Percentiles rank a stretch among this genome's conserved stretches.
Conservation (phyloP, 2,113 vertebrate genomes). For the Ictalurus punctatus region DNA sequence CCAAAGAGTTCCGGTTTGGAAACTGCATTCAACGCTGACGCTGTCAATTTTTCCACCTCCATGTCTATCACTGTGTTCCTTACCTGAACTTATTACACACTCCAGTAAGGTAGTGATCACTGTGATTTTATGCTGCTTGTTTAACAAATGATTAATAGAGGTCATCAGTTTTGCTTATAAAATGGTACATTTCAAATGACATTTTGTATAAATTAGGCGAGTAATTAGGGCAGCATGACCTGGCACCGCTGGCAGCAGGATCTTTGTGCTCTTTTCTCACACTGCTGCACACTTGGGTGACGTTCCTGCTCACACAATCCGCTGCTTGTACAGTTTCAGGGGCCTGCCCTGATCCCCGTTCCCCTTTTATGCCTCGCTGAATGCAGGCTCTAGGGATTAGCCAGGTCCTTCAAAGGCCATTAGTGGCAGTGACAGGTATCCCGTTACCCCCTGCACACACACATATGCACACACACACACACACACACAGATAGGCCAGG, state of each 20-base stretch:
- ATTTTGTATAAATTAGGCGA: conserved; percentile 45
- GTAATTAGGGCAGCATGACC: conserved; percentile 60
- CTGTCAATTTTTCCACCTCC: conserved; percentile 19
- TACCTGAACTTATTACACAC: not conserved
- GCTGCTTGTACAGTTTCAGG: conserved; percentile 71
- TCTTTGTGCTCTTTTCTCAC: conserved; percentile 63
- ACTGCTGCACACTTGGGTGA: conserved; percentile 66
- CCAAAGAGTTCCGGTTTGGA: conserved; percentile 32
- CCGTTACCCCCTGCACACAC: conserved; percentile 68
- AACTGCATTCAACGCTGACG: conserved; percentile 25
- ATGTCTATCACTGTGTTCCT: conserved; percentile 20
- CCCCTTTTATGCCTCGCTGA: conserved; percentile 70
- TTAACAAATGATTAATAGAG: not conserved
- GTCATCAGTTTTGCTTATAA: conserved; percentile 21
- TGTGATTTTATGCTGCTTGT: not conserved
- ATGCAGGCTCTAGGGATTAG: conserved; percentile 77
- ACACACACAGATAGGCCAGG: conserved; percentile 73
- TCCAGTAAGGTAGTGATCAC: not conserved
- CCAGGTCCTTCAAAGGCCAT: conserved; percentile 80
- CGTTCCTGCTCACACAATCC: conserved; percentile 74
- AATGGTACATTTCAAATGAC: conserved; percentile 17
- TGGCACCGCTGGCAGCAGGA: conserved; percentile 25
- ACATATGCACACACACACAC: not conserved
- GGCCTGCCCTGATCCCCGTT: conserved; percentile 64
- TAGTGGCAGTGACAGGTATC: conserved; percentile 82